Evolutionary conservation across 2,797 vertebrate genomes (phyloP), one percentile per base, ranked within the genome.

Genomic region (Fistularia commersonii): DNA sequence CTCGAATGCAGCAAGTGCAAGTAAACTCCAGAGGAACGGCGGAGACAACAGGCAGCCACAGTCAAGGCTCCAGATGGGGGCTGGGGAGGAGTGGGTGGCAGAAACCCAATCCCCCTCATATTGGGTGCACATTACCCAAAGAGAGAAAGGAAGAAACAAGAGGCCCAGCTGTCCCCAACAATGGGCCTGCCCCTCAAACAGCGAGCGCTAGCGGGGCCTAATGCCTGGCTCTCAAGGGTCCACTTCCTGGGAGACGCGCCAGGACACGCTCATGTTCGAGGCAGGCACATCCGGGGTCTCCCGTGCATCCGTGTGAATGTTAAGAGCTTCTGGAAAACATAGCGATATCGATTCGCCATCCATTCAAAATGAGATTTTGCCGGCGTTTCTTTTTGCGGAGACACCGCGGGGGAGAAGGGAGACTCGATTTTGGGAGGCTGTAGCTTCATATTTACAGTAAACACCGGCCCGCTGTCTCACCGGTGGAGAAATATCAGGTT

Each of bases 131-230:
- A 79, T 76, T 72, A 72, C 83, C 82, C 81, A 84, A 65, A 75
- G 82, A 84, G 81, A 83, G 74, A 85, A 74, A 74, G 78, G 60
- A 68, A 82, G 72, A 81, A 85, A 89, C 82, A 87, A 86, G 89
- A 88, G 86, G 81, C 81, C 87, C 90, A 90, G 88, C 88, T 92
- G 89, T 90, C 89, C 81, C 75, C 61, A 84, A 91, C 89, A 90
- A 90, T 89, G 85, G 86, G 76, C 66, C 80, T 77, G 58, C 80
- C 74, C 74, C 80, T 73, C 76, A 75, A 23, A 63, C 76, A 77
- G 69, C 79, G 67, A 74, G 51, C 50, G 48, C 75, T 89, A 83
- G 89, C 88, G 87, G 74, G 81, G 59, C 49, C 66, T 85, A 82
- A 85, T 90, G 23, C 90, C 54, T 45, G 70, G 69, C 72, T 79